Conservation (phyloP, 2,797 vertebrate species). For the Podarcis lilfordi region DNA sequence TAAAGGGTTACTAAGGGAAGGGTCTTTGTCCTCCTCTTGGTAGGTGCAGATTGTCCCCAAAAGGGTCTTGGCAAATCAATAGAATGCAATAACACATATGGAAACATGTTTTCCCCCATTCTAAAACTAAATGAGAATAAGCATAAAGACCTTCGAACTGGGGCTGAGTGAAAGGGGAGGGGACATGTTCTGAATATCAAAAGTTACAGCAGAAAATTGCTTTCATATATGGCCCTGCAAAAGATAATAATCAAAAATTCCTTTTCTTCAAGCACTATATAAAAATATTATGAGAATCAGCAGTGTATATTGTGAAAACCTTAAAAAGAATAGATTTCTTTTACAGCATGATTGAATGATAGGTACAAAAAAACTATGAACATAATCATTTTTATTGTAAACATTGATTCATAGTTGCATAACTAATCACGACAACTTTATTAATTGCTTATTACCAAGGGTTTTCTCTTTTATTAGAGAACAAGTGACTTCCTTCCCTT, state of each 20-base stretch:
- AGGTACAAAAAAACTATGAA: conserved; percentile 56
- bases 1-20: neutral
- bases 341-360: conserved; percentile 64
- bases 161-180: neutral
- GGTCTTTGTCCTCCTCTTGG: neutral
- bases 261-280: conserved; percentile 19
- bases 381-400: conserved; percentile 74
- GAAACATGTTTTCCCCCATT: neutral
- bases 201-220: neutral
- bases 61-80: neutral
- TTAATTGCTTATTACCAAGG: conserved; percentile 82
- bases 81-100: neutral
- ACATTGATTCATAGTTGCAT: conserved; percentile 79
- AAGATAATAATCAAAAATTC: neutral
- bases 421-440: conserved; percentile 82
- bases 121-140: neutral
- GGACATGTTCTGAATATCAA: neutral
- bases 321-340: rapidly evolving
- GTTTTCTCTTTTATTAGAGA: conserved; percentile 83
- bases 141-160: neutral
- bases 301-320: neutral
- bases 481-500: conserved; percentile 81
- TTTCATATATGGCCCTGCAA: neutral
- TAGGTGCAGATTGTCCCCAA: neutral
- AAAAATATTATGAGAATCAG: conserved; percentile 23